Percentiles rank a stretch among this genome's conserved stretches.
phyloP scores from a whole-genome alignment of 2,888 invertebrate genomes.

The Drosophila lutescens region DNA sequence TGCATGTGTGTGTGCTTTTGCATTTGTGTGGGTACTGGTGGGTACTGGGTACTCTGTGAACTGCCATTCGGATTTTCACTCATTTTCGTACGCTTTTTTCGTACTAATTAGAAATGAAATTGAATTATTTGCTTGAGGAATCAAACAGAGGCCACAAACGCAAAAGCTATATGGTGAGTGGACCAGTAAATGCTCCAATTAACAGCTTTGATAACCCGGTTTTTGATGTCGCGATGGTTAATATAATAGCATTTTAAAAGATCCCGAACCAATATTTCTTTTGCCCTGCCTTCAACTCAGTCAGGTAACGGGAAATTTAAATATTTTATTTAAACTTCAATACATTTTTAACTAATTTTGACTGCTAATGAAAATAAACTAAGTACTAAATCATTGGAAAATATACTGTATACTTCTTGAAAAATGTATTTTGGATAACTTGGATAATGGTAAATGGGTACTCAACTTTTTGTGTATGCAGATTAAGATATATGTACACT shows the following conservation, averaged over 20 bases:
- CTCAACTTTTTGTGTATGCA: too few species aligned
- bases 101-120: slow-evolving; percentile 76
- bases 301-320: too few species aligned
- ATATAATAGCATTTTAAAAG: neutral
- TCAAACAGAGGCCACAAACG: slow-evolving; percentile 54
- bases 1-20: slow-evolving; percentile 40
- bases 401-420: too few species aligned
- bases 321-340: too few species aligned
- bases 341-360: too few species aligned
- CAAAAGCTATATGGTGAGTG: slow-evolving; percentile 7
- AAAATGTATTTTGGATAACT: too few species aligned
- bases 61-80: slow-evolving; percentile 33
- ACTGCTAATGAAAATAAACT: too few species aligned
- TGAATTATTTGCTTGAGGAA: slow-evolving; percentile 79
- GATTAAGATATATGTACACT: too few species aligned
- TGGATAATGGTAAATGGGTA: too few species aligned
- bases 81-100: slow-evolving; percentile 49
- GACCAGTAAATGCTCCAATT: slow-evolving; percentile 42
- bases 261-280: too few species aligned
- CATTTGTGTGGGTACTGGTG: slow-evolving; percentile 4
- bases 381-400: too few species aligned
- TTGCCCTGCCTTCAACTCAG: too few species aligned
- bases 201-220: slow-evolving; percentile 17
- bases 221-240: neutral
- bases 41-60: slow-evolving; percentile 8